Conservation (phyloP, 1,140 invertebrate species). For the Procambarus clarkii region DNA sequence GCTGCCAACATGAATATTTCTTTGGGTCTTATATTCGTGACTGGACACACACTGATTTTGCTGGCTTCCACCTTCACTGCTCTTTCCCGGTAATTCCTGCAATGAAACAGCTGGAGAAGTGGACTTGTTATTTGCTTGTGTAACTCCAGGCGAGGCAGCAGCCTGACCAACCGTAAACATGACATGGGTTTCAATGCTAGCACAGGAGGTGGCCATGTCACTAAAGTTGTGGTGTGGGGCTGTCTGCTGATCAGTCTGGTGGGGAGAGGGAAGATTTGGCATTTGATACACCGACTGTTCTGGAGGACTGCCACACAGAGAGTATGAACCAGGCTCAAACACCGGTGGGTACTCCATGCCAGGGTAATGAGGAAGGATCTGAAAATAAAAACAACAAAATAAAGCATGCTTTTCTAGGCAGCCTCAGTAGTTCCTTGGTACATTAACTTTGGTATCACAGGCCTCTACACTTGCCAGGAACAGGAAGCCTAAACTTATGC, state of each 20-base stretch:
- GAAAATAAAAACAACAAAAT: constrained; percentile 48
- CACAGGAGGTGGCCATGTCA: neutral
- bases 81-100: neutral
- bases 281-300: constrained; percentile 24
- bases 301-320: constrained; percentile 76
- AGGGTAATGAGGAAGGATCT: constrained; percentile 82
- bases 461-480: no score
- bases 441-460: no score
- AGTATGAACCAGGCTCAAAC: constrained; percentile 88
- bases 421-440: no score
- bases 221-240: neutral
- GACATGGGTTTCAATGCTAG: constrained; percentile 20
- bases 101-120: neutral
- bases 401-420: neutral
- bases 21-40: constrained; percentile 25
- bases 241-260: neutral
- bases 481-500: no score
- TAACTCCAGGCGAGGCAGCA: neutral
- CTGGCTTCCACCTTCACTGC: neutral
- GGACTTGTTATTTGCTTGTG: neutral
- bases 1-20: constrained; percentile 10
- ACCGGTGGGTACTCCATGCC: constrained; percentile 88
- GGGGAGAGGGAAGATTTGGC: neutral
- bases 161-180: constrained; percentile 34
- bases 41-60: neutral